Conservation (phyloP, 92 coral and sea anemone genomes). For the Paramuricea clavata region DNA sequence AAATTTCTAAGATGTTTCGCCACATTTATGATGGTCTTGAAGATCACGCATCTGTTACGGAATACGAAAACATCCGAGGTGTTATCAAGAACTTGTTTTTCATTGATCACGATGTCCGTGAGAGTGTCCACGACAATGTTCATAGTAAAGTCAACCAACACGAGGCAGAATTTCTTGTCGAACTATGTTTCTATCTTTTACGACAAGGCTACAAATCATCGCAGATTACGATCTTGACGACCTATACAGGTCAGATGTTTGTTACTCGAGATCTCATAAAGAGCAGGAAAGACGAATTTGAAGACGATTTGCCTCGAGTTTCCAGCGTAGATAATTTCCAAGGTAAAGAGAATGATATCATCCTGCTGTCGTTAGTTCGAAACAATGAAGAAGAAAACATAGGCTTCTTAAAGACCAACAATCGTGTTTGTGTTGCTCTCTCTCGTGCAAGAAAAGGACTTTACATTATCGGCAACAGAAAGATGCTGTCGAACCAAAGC, state of each 20-base stretch:
- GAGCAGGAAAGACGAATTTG: slow-evolving; percentile 46
- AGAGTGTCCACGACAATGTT: slow-evolving; percentile 71
- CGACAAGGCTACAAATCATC: slow-evolving; percentile 83
- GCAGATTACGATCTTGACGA: slow-evolving; percentile 84
- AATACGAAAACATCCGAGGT: slow-evolving; percentile 79
- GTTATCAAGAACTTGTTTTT: slow-evolving; percentile 81
- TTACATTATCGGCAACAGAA: slow-evolving; percentile 85
- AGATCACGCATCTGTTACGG: slow-evolving; percentile 75
- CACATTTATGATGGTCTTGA: slow-evolving; percentile 83
- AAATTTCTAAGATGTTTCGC: slow-evolving; percentile 79
- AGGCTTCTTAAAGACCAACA: slow-evolving; percentile 81
- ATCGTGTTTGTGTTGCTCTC: slow-evolving; percentile 94
- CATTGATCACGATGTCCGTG: slow-evolving; percentile 72
- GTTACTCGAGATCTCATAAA: slow-evolving; percentile 66
- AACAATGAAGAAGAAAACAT: slow-evolving; percentile 79
- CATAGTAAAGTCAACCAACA: slow-evolving; percentile 81
- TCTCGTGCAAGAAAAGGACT: slow-evolving; percentile 92
- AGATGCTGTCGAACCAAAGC: slow-evolving; percentile 70
- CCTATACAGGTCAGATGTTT: slow-evolving; percentile 90
- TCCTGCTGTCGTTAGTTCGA: slow-evolving; percentile 88
- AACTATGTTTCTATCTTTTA: slow-evolving; percentile 75
- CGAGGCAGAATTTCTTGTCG: slow-evolving; percentile 83
- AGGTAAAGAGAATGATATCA: slow-evolving; percentile 91
- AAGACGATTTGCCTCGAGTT: slow-evolving; percentile 62
- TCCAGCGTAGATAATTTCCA: slow-evolving; percentile 92